phyloP scores from a whole-genome alignment of 2,113 vertebrate species.

The Mandrillus leucophaeus region DNA sequence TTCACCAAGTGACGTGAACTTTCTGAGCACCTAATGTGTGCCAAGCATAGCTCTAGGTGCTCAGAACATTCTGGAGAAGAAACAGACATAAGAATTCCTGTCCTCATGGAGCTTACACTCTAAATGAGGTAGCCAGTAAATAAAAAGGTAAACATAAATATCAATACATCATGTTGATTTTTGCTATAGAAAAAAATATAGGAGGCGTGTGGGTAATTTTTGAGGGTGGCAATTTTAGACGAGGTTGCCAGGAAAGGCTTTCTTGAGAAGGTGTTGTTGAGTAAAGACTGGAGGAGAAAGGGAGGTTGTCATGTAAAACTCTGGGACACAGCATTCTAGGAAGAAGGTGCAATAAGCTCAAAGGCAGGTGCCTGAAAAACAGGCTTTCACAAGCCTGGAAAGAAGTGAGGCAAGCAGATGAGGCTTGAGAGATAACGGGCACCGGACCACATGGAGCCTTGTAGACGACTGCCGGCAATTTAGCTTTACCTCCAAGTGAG shows the following conservation, averaged over 20 bases:
- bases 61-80: neutral
- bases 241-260: neutral
- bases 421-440: neutral
- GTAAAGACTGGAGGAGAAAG: neutral
- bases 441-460: rapidly evolving
- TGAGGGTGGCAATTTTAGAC: neutral
- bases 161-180: neutral
- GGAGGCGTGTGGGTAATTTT: neutral
- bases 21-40: neutral
- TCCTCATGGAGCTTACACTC: neutral
- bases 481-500: neutral
- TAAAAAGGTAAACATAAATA: neutral
- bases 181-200: neutral
- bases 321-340: neutral
- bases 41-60: too few species aligned
- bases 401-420: neutral
- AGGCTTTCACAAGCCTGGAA: neutral
- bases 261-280: neutral
- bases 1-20: too few species aligned
- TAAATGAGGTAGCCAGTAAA: neutral
- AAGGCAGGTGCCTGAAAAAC: neutral
- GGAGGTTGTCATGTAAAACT: neutral
- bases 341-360: neutral
- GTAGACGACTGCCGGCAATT: rapidly evolving
- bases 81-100: neutral